Evolutionary conservation across 2,888 invertebrate genomes (phyloP).

Genomic region (Folsomia manolachei): DNA sequence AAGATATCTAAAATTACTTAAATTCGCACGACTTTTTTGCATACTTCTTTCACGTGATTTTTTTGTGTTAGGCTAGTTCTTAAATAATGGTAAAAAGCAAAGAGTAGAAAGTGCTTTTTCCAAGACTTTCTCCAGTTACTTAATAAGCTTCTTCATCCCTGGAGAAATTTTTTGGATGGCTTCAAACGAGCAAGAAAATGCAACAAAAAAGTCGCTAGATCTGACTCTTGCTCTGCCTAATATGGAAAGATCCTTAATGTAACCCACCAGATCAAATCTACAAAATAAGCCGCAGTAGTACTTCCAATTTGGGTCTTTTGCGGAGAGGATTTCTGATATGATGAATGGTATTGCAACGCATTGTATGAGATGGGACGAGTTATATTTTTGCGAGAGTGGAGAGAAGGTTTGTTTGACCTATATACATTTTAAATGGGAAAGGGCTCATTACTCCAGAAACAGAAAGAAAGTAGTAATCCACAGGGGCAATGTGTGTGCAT

Average conservation of each 20-base stretch:
- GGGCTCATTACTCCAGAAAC: neutral
- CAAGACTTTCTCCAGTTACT: constrained; percentile 1
- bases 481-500: constrained; percentile 2
- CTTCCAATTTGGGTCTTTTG: no score
- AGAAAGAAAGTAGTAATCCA: neutral
- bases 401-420: neutral
- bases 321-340: no score
- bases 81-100: neutral
- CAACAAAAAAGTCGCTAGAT: constrained; percentile 10
- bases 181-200: constrained; percentile 8
- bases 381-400: neutral
- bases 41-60: neutral
- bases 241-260: neutral
- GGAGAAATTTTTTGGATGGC: constrained; percentile 19
- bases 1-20: neutral
- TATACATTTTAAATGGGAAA: constrained; percentile 5
- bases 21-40: neutral
- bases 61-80: no score
- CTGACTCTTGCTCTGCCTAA: neutral
- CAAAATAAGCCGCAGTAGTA: no score
- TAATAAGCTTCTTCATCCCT: constrained; percentile 19
- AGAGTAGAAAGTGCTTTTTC: no score
- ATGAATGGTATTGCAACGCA: no score
- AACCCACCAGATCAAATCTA: no score
- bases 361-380: neutral